Base-by-base conservation (phyloP, 2,888 invertebrate genomes). In the Malacosoma neustria region DNA sequence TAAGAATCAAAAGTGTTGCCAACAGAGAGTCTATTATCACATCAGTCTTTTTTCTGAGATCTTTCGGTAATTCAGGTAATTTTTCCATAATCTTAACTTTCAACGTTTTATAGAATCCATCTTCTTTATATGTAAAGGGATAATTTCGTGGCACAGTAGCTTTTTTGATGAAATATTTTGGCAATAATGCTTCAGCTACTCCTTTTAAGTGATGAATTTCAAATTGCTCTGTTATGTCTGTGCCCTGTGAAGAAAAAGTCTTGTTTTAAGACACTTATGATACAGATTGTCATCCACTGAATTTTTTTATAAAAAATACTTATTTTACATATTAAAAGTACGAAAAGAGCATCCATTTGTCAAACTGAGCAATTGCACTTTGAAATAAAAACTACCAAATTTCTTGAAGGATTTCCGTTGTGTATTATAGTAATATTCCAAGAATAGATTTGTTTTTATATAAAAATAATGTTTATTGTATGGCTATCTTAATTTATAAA, bases 91-190 rank as follows among this genome's bases (percentile, higher is more conserved):
- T 87, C 48, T 91, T 89, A 3, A 69, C 57, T 56, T 93, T 93
- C 4, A 95, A 77, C 0, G 92, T 93, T 48, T 79, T 88, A 57
- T 93, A 96, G 64, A 95, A 95, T 0, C 93, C 94, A 51, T 93
- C 86, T 4, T 91, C 88, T 38, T 91, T 74, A 57, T 95, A 92
- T 0, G 93, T 93, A 44, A 92, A 89, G 0, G 93, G 92, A 1
- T 91, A 89, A 57, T 90, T 91, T 52, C 95, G 85, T 0, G 90
- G 88, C 1, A 72, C 64, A 4, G 59, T 69, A 0, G 93, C 91
- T 43, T 91, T 86, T 13, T 88, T 87, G 0, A 93, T 86, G 55
- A 87, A 92, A 64, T 89, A 95, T 56, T 91, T 92, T 3, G 87
- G 82, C 3, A 95, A 66, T 34, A 93, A 48, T 15, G 81, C 76